phyloP scores from a whole-genome alignment of 1,140 invertebrate genomes.

The Onthophagus taurus region DNA sequence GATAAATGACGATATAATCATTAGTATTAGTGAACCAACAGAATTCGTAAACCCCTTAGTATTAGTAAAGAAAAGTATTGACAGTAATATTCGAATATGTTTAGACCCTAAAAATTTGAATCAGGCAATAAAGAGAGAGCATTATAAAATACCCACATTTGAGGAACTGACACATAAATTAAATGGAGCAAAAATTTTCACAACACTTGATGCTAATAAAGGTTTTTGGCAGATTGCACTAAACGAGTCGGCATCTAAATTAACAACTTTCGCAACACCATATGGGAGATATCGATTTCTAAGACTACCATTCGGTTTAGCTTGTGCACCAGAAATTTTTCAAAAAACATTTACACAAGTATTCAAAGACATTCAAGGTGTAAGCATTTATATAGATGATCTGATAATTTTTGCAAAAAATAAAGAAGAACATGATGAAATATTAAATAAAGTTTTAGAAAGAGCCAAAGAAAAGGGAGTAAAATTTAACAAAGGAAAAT shows the following conservation, averaged over 20 bases:
- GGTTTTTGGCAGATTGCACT: constrained; percentile 28
- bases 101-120: constrained; percentile 42
- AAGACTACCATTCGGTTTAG: constrained; percentile 33
- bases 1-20: constrained; percentile 22
- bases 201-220: constrained; percentile 36
- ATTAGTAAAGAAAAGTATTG: constrained; percentile 38
- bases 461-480: constrained; percentile 24
- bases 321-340: constrained; percentile 30
- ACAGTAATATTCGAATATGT: constrained; percentile 38
- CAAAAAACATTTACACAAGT: constrained; percentile 23
- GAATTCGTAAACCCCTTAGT: constrained; percentile 39
- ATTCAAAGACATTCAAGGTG: constrained; percentile 27
- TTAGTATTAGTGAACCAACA: constrained; percentile 30
- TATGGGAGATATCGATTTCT: constrained; percentile 31
- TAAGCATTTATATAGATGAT: constrained; percentile 34
- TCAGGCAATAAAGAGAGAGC: constrained; percentile 34
- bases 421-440: constrained; percentile 28
- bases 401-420: constrained; percentile 27
- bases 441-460: constrained; percentile 29
- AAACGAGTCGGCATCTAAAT: constrained; percentile 19
- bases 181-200: constrained; percentile 33
- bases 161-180: constrained; percentile 35
- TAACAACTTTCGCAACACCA: constrained; percentile 19
- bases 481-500: constrained; percentile 35
- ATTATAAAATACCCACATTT: constrained; percentile 35